Evolutionary conservation across 2,113 vertebrate species (phyloP), one percentile per base, ranked within the genome.

Genomic region (Xenotilapia leptura): DNA sequence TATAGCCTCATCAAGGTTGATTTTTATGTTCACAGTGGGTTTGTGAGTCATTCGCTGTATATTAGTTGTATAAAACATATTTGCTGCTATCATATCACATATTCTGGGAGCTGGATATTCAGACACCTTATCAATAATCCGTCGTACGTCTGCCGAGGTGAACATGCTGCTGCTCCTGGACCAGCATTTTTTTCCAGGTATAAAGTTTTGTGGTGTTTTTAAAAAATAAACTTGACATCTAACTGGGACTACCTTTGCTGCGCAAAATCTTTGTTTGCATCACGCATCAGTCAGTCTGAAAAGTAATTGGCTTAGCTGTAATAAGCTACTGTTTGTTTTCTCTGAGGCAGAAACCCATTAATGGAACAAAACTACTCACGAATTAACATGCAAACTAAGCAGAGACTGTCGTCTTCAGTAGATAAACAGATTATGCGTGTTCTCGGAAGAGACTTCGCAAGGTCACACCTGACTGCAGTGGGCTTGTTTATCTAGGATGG

Each of bases 111-210:
- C 26, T 65, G 60, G 17, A 51, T 77, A 77, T 77, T 51, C 26
- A 51, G 73, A 33, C 26, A 77, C 17, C 42, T 49, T 77, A 33
- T 49, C 47, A 51, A 31, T 77, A 49, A 33, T 77, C 26, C 15
- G 1, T 33, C 45, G 4, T 2, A 0, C 10, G 1, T 51, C 45
- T 31, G 73, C 26, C 0, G 4, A 51, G 45, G 45, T 77, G 6
- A 77, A 77, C 26, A n/a, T 4, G 2, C 17, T 77, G 45, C 70
- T 49, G 70, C 40, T 77, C 42, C 11, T 31, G 70, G 42, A 75
- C 70, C 70, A 49, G 70, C 70, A 28, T 75, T 47, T 47, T 75
- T 14, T 45, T 70, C 38, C 38, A 70, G 13, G n/a, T 70, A 45
- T 26, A 47, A 28, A 2, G 40, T 45, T 73, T 70, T 42, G 19